Conservation (phyloP, 2,113 vertebrate genomes). For the Sorex araneus region DNA sequence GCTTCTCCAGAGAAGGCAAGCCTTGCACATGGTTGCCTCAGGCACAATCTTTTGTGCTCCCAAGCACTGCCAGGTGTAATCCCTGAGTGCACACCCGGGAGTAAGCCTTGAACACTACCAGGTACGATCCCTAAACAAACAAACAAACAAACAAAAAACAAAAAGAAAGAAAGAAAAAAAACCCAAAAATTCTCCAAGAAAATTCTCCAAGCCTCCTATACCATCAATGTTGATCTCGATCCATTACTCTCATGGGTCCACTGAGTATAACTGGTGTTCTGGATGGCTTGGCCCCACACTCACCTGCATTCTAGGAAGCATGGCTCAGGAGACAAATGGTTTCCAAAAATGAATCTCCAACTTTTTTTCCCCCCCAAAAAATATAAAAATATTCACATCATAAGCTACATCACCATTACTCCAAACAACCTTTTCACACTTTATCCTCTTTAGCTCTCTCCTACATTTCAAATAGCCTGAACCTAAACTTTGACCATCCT, state of each 20-base stretch:
- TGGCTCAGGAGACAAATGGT: not conserved
- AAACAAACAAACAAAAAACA: no score
- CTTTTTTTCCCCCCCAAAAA: not conserved
- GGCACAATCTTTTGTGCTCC: no score
- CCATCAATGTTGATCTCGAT: not conserved
- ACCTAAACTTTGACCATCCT: not conserved
- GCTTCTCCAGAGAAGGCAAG: no score
- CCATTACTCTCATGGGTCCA: not conserved
- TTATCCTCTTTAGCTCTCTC: no score
- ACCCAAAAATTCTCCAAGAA: no score
- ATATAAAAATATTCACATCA: not conserved
- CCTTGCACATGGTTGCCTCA: no score
- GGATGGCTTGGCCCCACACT: not conserved
- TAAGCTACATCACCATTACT: not conserved
- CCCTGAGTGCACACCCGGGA: no score
- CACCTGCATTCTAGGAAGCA: not conserved
- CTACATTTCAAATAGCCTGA: no score
- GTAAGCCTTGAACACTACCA: no score
- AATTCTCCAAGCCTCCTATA: not conserved
- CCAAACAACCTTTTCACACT: not conserved
- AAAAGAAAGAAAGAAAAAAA: no score
- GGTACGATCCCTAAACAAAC: no score
- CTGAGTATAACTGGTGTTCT: not conserved
- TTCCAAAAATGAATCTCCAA: not conserved
- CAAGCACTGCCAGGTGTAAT: no score